Evolutionary conservation across 2,797 vertebrate species (phyloP).

Genomic region (Poeciliopsis infans): DNA sequence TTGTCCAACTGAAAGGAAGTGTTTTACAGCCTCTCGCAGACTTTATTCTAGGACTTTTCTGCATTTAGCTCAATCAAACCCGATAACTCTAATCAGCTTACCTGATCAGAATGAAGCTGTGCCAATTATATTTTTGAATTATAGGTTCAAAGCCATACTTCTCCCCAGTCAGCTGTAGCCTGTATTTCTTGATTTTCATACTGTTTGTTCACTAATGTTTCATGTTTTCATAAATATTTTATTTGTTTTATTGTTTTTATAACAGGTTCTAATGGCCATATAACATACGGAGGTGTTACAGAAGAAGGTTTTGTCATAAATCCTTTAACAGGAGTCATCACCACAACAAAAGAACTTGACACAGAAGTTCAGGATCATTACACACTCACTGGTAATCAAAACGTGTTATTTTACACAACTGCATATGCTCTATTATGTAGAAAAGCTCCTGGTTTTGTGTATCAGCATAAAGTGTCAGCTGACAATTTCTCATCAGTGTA

Average conservation of each 20-base stretch:
- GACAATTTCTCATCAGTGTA: conserved; percentile 83
- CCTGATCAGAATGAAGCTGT: background rate
- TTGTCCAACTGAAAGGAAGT: background rate
- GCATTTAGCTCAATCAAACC: background rate
- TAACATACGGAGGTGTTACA: conserved; percentile 90
- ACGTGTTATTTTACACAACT: background rate
- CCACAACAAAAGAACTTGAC: conserved; percentile 87
- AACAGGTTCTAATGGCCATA: conserved; percentile 87
- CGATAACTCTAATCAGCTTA: background rate
- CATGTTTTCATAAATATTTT: conserved; percentile 7
- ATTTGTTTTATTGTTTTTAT: conserved; percentile 8
- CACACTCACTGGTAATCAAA: conserved; percentile 86
- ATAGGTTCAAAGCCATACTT: background rate
- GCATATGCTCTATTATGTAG: background rate
- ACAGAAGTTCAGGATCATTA: conserved; percentile 87
- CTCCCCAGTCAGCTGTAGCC: background rate
- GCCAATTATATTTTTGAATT: background rate
- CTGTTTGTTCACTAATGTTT: background rate
- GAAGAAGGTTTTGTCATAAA: conserved; percentile 90
- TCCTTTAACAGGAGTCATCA: conserved; percentile 89
- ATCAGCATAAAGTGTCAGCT: background rate
- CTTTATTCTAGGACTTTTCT: background rate
- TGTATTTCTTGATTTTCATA: background rate
- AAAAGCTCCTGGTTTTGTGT: background rate
- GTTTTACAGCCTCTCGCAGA: background rate